These are phyloP conservation scores for Monomorium pharaonis DNA, from an alignment of 1,140 invertebrate genomes.

Conservation along the genomic window DNA sequence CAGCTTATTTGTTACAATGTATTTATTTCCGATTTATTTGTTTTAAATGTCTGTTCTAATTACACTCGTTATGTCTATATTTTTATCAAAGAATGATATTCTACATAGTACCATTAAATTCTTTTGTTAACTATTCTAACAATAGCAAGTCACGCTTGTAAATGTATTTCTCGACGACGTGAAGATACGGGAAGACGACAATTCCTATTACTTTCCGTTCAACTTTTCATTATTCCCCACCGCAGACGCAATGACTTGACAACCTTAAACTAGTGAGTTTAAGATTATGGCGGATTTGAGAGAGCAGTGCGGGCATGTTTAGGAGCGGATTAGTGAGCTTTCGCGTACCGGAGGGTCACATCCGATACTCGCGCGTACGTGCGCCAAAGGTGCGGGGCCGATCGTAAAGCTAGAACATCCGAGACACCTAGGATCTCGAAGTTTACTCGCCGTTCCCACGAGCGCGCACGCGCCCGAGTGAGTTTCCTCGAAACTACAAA, in stretches of 20 bases:
- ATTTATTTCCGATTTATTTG: background rate
- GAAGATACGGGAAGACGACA: background rate
- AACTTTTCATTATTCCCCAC: background rate
- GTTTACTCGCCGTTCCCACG: slow-evolving; percentile 64
- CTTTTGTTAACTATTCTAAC: background rate
- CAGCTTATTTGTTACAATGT: background rate
- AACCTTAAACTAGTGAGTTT: slow-evolving; percentile 1
- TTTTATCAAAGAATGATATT: background rate
- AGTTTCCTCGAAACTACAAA: slow-evolving; percentile 76
- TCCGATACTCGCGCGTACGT: slow-evolving; percentile 14
- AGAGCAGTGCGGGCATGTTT: slow-evolving; percentile 54
- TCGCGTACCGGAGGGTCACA: background rate
- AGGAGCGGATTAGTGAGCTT: slow-evolving; percentile 34
- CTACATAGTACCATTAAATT: background rate
- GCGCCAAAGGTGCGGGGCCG: slow-evolving; percentile 44
- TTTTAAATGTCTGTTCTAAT: background rate
- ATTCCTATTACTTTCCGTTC: background rate
- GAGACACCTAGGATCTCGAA: slow-evolving; percentile 61
- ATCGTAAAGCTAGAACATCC: slow-evolving; percentile 59
- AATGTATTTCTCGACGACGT: background rate
- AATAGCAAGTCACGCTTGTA: background rate
- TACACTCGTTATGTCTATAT: background rate
- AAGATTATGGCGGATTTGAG: slow-evolving; percentile 2
- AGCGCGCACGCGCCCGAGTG: slow-evolving; percentile 20
- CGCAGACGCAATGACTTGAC: background rate